These are phyloP conservation scores for Andrena minutula DNA, from an alignment of 2,888 invertebrate genomes.

Conservation along the genomic window DNA sequence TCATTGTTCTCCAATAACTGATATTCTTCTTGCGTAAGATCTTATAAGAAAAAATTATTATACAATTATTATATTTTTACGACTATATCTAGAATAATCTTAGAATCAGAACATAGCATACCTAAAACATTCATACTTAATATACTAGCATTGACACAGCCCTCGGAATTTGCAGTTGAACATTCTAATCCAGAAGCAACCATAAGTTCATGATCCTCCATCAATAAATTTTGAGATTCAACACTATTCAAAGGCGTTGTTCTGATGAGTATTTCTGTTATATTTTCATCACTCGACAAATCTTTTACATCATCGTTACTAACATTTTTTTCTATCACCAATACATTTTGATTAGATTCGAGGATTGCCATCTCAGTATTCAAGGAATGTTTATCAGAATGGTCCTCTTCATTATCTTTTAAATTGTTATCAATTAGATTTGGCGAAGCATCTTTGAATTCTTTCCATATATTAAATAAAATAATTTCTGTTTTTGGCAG, in stretches of 20 bases:
- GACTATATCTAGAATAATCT: not conserved
- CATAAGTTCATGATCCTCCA: not conserved
- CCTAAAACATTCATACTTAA: not conserved
- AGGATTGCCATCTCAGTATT: not conserved
- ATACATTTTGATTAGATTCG: not conserved
- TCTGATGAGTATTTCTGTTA: not conserved
- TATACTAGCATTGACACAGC: not conserved
- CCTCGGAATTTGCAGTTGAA: not conserved
- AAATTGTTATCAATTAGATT: not conserved
- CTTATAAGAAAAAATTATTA: not conserved
- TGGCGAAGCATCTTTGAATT: too few species aligned
- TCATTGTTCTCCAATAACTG: not conserved
- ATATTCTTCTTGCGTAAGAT: slow-evolving; percentile 3
- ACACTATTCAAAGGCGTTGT: not conserved
- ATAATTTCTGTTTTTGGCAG: not conserved
- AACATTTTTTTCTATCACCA: not conserved
- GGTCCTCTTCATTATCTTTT: not conserved
- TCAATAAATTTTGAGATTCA: not conserved
- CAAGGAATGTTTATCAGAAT: not conserved
- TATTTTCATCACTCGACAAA: not conserved
- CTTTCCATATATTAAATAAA: not conserved
- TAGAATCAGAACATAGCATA: not conserved
- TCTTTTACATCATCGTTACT: not conserved
- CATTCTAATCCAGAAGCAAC: not conserved
- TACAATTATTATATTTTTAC: not conserved